phyloP scores from a whole-genome alignment of 2,113 vertebrate genomes.

The Opisthocomus hoazin region DNA sequence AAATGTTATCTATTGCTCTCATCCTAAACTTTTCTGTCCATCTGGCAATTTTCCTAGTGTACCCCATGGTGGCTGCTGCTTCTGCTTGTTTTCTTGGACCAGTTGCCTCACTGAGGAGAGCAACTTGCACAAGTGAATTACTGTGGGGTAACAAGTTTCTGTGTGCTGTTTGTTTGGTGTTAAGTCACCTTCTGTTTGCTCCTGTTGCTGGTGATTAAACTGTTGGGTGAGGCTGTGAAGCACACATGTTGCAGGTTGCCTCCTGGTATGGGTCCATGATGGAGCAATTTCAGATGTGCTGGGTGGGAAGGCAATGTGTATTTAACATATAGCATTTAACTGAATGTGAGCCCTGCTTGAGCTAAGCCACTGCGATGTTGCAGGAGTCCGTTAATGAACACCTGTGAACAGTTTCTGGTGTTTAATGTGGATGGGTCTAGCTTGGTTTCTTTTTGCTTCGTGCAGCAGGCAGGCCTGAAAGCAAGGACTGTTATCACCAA shows the following conservation, averaged over 20 bases:
- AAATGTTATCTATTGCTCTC: not conserved
- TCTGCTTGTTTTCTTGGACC: not conserved
- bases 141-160: not conserved
- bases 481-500: not conserved
- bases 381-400: not conserved
- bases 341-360: not conserved
- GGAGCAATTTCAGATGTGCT: not conserved
- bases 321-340: not conserved
- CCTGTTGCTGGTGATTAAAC: too few relatives aligned
- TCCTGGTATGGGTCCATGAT: too few relatives aligned
- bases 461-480: not conserved
- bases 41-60: not conserved
- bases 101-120: not conserved
- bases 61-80: not conserved
- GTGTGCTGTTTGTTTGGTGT: not conserved
- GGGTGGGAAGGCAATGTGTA: rapidly evolving
- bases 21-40: not conserved
- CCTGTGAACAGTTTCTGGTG: rapidly evolving
- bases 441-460: not conserved
- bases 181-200: not conserved
- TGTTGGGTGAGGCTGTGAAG: not conserved
- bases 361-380: rapidly evolving
- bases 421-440: rapidly evolving
- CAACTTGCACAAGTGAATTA: not conserved
- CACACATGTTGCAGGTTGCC: rapidly evolving